These are phyloP conservation scores for Leucophora obtusa DNA, from an alignment of 2,888 invertebrate genomes.

Conservation along the genomic window DNA sequence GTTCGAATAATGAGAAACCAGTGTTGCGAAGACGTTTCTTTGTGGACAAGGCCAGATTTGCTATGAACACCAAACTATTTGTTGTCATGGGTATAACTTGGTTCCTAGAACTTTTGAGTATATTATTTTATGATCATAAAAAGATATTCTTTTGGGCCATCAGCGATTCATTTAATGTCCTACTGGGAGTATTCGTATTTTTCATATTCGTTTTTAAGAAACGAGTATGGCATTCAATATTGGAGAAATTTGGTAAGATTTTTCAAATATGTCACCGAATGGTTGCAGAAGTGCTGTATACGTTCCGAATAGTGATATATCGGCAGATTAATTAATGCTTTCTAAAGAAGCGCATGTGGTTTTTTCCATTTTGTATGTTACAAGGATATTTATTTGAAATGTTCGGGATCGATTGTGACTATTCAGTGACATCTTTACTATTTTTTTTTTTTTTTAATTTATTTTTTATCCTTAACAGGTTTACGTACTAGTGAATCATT, in stretches of 20 bases:
- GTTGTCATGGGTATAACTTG: slow-evolving; percentile 89
- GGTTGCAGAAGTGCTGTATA: too few species aligned
- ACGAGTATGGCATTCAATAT: slow-evolving; percentile 82
- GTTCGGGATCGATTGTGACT: too few species aligned
- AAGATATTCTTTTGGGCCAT: slow-evolving; percentile 79
- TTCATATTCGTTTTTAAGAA: slow-evolving; percentile 85
- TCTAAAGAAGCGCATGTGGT: too few species aligned
- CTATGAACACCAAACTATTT: slow-evolving; percentile 86
- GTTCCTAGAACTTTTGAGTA: slow-evolving; percentile 84
- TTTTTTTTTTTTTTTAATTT: background rate
- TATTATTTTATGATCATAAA: slow-evolving; percentile 80
- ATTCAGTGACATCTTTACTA: too few species aligned
- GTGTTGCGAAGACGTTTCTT: slow-evolving; percentile 82
- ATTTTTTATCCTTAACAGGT: slow-evolving; percentile 28
- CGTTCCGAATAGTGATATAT: too few species aligned
- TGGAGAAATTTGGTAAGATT: slow-evolving; percentile 80
- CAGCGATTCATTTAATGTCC: slow-evolving; percentile 84
- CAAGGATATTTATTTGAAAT: too few species aligned
- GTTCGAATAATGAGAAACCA: slow-evolving; percentile 82
- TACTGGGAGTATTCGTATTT: slow-evolving; percentile 87
- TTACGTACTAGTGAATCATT: slow-evolving; percentile 54
- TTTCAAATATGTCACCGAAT: too few species aligned
- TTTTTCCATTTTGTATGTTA: too few species aligned
- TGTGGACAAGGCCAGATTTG: slow-evolving; percentile 85
- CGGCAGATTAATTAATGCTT: too few species aligned